Percentiles rank a stretch among this genome's conserved stretches.
These are phyloP conservation scores for Epinotia ramella DNA, from an alignment of 2,888 invertebrate species.

Conservation along the genomic window DNA sequence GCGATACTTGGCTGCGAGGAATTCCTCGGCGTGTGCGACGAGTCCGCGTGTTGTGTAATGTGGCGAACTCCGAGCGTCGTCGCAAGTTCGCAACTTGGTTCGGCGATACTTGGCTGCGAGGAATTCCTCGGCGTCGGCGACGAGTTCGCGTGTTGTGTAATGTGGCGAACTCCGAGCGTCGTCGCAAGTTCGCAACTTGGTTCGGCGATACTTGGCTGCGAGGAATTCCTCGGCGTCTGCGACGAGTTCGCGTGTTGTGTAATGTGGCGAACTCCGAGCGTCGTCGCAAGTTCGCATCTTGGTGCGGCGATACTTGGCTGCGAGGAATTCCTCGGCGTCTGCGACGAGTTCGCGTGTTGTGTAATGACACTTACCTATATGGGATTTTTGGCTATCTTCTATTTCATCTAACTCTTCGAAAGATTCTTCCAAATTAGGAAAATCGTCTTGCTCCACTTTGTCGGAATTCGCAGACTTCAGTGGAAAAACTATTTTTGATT, in stretches of 20 bases:
- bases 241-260: neutral
- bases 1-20: neutral
- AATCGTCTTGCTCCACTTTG: neutral
- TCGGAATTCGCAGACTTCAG: neutral
- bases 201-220: slow-evolving; percentile 3
- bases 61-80: slow-evolving; percentile 7
- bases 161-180: slow-evolving; percentile 6
- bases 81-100: neutral
- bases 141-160: neutral
- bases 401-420: neutral
- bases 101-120: neutral
- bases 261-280: slow-evolving; percentile 3
- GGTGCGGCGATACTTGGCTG: slow-evolving; percentile 1
- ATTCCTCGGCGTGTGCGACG: neutral
- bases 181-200: neutral
- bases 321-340: neutral
- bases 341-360: neutral
- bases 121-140: neutral
- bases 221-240: neutral
- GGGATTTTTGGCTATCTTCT: neutral
- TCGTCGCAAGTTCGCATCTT: neutral
- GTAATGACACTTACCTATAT: neutral
- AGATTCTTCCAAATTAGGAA: neutral
- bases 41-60: neutral
- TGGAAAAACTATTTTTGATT: neutral